Base-by-base conservation (phyloP, 2,797 vertebrate genomes). In the Cossypha niveicapilla region DNA sequence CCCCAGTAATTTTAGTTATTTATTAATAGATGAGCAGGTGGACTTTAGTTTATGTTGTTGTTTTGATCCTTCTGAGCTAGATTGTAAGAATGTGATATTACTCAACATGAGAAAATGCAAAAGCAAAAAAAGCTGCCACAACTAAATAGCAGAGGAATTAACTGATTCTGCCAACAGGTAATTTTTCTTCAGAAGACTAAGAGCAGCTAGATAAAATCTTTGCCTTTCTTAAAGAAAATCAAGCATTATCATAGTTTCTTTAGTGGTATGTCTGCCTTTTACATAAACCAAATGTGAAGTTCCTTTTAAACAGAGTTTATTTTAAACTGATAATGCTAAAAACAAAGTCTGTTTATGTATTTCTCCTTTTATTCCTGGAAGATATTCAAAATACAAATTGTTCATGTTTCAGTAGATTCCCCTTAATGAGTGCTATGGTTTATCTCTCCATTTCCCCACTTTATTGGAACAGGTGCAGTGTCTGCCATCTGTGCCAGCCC, bases 391-490 rank as follows among this genome's bases (percentile, higher is more conserved):
- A 94, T 72, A 77, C 90, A 88, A 90, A 83, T 81, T 70, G 88
- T 91, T 96, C 91, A 50, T 39, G 83, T 94, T 95, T 94, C 19
- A 82, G 86, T 90, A 37, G 90, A 65, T 53, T 86, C 88, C 76
- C 62, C 60, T 56, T 92, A 93, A 96, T 86, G 94, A 94, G 75
- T 23, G 74, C 94, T 77, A 86, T 71, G 93, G 82, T 93, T 96
- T 94, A 92, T 97, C 96, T 96, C 92, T 30, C 25, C 7, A 3
- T 94, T 93, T 90, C 68, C 95, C 94, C 28, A 2, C 86, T 96
- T 97, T 96, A 95, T 76, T 95, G 92, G 95, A 96, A 94, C 98
- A 98, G 98, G 98, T 98, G 98, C 96, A 85, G 13, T 63, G 81
- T 58, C 93, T 78, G 71, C 88, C 93, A 71, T 93, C 84, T 80